Percentiles rank a stretch among this genome's conserved stretches.
Evolutionary conservation across 1,140 invertebrate species (phyloP).

Genomic region (Drosophila pseudoobscura): DNA sequence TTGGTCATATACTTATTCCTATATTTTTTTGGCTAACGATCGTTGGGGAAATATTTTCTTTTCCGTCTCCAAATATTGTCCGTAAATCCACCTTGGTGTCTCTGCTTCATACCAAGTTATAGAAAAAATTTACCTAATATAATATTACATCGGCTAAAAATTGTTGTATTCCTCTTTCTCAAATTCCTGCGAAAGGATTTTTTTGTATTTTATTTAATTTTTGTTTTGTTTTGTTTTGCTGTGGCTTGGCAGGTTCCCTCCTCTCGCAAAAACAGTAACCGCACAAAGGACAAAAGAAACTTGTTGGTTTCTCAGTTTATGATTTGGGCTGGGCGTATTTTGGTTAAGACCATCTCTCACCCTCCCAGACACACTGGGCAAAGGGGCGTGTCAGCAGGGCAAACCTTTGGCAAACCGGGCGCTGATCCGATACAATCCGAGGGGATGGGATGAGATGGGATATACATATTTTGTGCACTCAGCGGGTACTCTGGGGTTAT

Average conservation of each 20-base stretch:
- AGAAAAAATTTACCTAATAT: not conserved
- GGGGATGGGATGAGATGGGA: slow-evolving; percentile 7
- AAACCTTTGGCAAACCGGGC: slow-evolving; percentile 12
- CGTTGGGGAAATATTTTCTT: no score
- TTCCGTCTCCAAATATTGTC: no score
- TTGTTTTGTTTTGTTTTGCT: not conserved
- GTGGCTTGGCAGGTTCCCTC: not conserved
- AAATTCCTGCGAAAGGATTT: slow-evolving; percentile 19
- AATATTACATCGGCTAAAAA: not conserved
- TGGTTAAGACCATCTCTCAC: no score
- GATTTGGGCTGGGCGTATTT: slow-evolving; percentile 16
- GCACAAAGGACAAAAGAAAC: slow-evolving; percentile 5
- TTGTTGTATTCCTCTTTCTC: not conserved
- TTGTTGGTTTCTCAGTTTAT: not conserved
- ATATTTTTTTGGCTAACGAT: no score
- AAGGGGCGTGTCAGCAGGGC: slow-evolving; percentile 23
- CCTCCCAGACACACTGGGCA: no score
- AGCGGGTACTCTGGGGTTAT: slow-evolving; percentile 41
- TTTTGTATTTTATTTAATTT: not conserved
- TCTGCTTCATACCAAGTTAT: not conserved
- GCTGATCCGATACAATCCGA: not conserved
- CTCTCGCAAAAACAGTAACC: slow-evolving; percentile 30
- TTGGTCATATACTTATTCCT: no score
- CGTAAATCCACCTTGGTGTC: no score
- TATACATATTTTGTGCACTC: slow-evolving; percentile 19